Evolutionary conservation across 2,888 invertebrate species (phyloP).

Genomic region (Scaptomyza polygonia): DNA sequence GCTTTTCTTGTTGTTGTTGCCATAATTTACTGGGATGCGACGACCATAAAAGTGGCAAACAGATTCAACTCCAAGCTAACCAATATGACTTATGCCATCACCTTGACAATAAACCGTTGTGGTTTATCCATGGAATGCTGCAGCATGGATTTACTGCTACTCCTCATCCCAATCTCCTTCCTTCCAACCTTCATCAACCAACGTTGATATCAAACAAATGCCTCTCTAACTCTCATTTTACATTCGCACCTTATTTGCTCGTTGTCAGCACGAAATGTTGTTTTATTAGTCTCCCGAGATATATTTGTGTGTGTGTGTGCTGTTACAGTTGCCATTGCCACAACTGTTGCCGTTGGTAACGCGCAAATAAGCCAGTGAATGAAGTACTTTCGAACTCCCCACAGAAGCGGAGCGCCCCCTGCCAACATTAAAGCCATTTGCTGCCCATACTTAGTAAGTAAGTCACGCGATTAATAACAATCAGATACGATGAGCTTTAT

Average conservation of each 20-base stretch:
- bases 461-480: constrained; percentile 68
- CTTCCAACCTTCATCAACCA: neutral
- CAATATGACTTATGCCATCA: constrained; percentile 72
- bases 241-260: constrained; percentile 69
- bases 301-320: constrained; percentile 17
- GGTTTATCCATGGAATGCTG: constrained; percentile 57
- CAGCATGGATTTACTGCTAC: neutral
- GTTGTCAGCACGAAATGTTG: constrained; percentile 80
- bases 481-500: constrained; percentile 48
- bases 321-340: constrained; percentile 39
- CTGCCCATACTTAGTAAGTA: constrained; percentile 18
- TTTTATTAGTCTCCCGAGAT: constrained; percentile 82
- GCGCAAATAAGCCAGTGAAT: constrained; percentile 56
- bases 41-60: constrained; percentile 35
- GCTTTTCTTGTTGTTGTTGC: neutral
- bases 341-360: constrained; percentile 55
- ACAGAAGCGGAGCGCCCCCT: constrained; percentile 5
- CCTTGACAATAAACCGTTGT: constrained; percentile 77
- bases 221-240: neutral
- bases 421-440: constrained; percentile 57
- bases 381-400: constrained; percentile 13
- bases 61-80: constrained; percentile 13
- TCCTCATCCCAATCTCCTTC: neutral
- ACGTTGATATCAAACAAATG: too few species aligned
- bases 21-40: constrained; percentile 59